Conservation (phyloP, 1,140 invertebrate genomes). For the Mamestra configurata region DNA sequence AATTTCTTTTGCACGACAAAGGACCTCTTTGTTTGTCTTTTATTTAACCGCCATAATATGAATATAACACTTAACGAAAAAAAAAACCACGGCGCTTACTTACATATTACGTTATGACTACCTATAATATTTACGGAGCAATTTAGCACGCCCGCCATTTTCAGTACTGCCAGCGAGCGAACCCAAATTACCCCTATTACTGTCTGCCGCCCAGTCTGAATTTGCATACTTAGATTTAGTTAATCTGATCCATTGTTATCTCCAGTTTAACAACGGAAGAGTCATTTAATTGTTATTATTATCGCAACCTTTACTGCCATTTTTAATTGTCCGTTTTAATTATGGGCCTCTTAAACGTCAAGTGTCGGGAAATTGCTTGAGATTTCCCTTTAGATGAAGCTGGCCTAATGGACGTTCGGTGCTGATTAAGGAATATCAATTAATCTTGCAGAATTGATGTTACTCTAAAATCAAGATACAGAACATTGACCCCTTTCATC, state of each 20-base stretch:
- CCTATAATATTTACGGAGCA: conserved; percentile 1
- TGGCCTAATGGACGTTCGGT: background rate
- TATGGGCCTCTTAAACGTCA: conserved; percentile 59
- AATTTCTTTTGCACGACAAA: too few species aligned
- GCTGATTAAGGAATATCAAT: conserved; percentile 28
- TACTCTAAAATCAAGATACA: background rate
- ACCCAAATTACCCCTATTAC: conserved; percentile 68
- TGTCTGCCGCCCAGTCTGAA: conserved; percentile 61
- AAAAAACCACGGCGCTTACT: too few species aligned
- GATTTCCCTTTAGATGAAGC: conserved; percentile 48
- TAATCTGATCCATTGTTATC: conserved; percentile 72
- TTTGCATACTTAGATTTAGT: conserved; percentile 78
- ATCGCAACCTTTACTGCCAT: conserved; percentile 61
- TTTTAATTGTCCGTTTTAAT: conserved; percentile 68
- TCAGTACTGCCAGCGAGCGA: conserved; percentile 4
- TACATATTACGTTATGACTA: background rate
- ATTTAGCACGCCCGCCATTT: conserved; percentile 19
- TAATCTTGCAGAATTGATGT: conserved; percentile 8
- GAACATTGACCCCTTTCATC: background rate
- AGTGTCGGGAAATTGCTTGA: conserved; percentile 56
- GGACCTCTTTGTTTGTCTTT: too few species aligned
- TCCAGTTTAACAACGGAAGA: conserved; percentile 55
- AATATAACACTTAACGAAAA: too few species aligned
- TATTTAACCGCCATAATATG: too few species aligned
- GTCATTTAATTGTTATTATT: conserved; percentile 68